Evolutionary conservation across 2,888 invertebrate species (phyloP).

Genomic region (Rhamphomyia laevipes): DNA sequence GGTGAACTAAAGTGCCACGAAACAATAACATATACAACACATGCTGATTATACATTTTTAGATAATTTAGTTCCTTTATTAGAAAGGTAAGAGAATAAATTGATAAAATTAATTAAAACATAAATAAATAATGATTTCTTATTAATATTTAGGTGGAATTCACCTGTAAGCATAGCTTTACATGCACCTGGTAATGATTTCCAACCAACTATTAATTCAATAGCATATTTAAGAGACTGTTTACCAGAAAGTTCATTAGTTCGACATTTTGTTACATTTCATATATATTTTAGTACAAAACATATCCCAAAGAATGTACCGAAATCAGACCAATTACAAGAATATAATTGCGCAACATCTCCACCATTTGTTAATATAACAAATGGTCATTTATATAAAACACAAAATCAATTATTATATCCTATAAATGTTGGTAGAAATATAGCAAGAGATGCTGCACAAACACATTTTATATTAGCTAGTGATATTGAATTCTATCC

Average conservation of each 20-base stretch:
- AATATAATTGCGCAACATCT: conserved; percentile 57
- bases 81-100: conserved; percentile 44
- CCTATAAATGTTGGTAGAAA: conserved; percentile 86
- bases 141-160: conserved; percentile 54
- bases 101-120: no score
- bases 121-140: neutral
- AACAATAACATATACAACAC: conserved; percentile 82
- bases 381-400: conserved; percentile 59
- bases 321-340: conserved; percentile 48
- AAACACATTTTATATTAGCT: conserved; percentile 71
- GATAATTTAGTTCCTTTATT: conserved; percentile 78
- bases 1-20: conserved; percentile 63
- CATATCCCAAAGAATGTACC: conserved; percentile 71
- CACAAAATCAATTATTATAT: conserved; percentile 68
- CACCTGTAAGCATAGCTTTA: conserved; percentile 75
- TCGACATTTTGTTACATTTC: conserved; percentile 72
- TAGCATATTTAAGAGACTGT: conserved; percentile 71
- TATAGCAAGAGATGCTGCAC: conserved; percentile 71
- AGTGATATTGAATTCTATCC: conserved; percentile 89
- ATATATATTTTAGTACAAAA: conserved; percentile 76
- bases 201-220: conserved; percentile 61
- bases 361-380: conserved; percentile 59
- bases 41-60: conserved; percentile 83
- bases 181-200: conserved; percentile 81
- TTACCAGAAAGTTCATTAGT: conserved; percentile 53